Evolutionary conservation across 1,140 invertebrate species (phyloP).

Genomic region (Aphidius gifuensis): DNA sequence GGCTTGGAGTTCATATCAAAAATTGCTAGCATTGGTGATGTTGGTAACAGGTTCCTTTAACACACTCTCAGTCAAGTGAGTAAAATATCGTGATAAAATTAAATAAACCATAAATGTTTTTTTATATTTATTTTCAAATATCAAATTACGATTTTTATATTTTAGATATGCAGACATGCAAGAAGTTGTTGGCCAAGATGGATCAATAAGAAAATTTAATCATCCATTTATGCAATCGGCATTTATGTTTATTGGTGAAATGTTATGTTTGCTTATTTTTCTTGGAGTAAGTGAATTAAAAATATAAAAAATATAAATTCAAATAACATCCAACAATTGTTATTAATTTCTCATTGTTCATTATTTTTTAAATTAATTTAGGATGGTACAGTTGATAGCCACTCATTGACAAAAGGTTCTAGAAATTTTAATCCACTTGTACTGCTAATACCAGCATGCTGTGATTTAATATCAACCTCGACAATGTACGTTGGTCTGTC

Average conservation of each 20-base stretch:
- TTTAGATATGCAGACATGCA: conserved; percentile 78
- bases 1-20: conserved; percentile 57
- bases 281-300: conserved; percentile 55
- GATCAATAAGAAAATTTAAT: conserved; percentile 64
- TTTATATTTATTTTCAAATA: background rate
- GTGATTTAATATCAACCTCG: conserved; percentile 80
- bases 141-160: conserved; percentile 15
- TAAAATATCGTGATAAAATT: conserved; percentile 8
- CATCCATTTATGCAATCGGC: conserved; percentile 87
- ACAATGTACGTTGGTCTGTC: conserved; percentile 84
- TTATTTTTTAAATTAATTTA: conserved; percentile 40
- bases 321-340: conserved; percentile 8
- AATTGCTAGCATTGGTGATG: conserved; percentile 68
- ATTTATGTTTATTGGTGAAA: conserved; percentile 88
- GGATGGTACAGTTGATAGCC: conserved; percentile 58
- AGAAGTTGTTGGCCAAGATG: conserved; percentile 64
- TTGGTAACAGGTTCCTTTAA: conserved; percentile 80
- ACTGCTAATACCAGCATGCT: conserved; percentile 79
- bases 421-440: conserved; percentile 76
- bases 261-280: conserved; percentile 75
- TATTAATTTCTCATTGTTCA: background rate
- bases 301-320: background rate
- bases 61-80: conserved; percentile 77
- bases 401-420: conserved; percentile 64
- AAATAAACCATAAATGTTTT: no score